Base-by-base conservation (phyloP, 1,140 invertebrate genomes). In the Drosophila gunungcola region DNA sequence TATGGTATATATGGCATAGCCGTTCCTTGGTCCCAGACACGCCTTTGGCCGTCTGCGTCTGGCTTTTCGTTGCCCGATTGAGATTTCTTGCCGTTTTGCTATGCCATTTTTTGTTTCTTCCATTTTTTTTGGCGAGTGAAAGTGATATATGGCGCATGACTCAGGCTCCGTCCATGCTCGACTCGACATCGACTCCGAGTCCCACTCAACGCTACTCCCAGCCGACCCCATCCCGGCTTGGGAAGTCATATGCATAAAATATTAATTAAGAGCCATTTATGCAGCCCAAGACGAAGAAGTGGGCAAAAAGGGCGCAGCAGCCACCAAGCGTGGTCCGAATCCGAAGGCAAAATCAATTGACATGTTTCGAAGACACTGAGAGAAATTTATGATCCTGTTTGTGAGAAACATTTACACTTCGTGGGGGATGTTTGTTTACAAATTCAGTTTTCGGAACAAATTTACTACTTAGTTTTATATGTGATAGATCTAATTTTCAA, bases 131-230 rank as follows among this genome's bases (percentile, higher is more conserved):
- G 42, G 73, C 80, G 83, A 86, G 82, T 86, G 82, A 86, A 86
- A 86, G 82, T 83, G 82, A 86, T 86, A 82, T 83, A 86, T 85
- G 83, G 82, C 78, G 70, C 74, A 85, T 86, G 82, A 86, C 62
- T 86, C 83, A 88, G 83, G 65, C 69, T 38, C 9, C 48, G 62
- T 61, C 64, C 73, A 54, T 63, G 48, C 72, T 62, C 39, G n/a
- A 21, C 43, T 75, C 43, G 60, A 34, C 16, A 21, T 21, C 16
- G 16, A 21, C 16, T 21, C 16, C 16, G 16, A 21, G 16, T 21
- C 16, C 16, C 16, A 21, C 41, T 51, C 45, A 52, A 42, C 34
- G 43, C 41, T 52, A 42, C 34, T 58, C 9, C 34, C 38, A 77
- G 34, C 51, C 79, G 70, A 74, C 69, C 63, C 60, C 79, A 54